phyloP scores from a whole-genome alignment of 2,113 vertebrate genomes.

The Indicator indicator region DNA sequence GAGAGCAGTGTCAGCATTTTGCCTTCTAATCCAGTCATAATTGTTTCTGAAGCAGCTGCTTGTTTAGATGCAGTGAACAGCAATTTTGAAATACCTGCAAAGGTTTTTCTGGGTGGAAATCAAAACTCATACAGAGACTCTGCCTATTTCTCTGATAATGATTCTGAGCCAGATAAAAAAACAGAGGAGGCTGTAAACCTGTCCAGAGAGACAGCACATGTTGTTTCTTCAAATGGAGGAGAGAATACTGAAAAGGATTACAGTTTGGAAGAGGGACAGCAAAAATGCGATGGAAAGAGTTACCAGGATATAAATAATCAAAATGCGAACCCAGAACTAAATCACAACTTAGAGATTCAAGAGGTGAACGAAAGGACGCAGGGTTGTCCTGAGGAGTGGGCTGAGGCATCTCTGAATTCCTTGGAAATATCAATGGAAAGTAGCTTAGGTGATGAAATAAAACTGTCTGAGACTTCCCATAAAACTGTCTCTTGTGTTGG shows the following conservation, averaged over 20 bases:
- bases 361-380: not conserved
- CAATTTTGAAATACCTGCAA: slow-evolving; percentile 57
- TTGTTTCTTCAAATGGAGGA: not conserved
- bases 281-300: not conserved
- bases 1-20: slow-evolving; percentile 1
- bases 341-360: not conserved
- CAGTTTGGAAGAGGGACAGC: not conserved
- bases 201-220: not conserved
- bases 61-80: slow-evolving; percentile 30
- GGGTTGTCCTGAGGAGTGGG: not conserved
- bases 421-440: slow-evolving; percentile 1
- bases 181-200: slow-evolving; percentile 73
- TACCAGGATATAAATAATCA: not conserved
- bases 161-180: slow-evolving; percentile 91
- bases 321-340: not conserved
- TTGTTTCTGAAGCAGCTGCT: slow-evolving; percentile 83
- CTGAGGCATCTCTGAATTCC: slow-evolving; percentile 14
- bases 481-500: slow-evolving; percentile 74
- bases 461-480: slow-evolving; percentile 10
- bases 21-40: slow-evolving; percentile 82
- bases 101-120: slow-evolving; percentile 68
- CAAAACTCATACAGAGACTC: slow-evolving; percentile 90
- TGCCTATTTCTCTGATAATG: slow-evolving; percentile 97
- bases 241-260: not conserved
- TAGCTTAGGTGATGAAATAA: slow-evolving; percentile 43